A percentile compares a stretch with the other conserved stretches of the same genome.
These are phyloP conservation scores for Liolophura sinensis DNA, from an alignment of 1,140 invertebrate genomes.

Conservation along the genomic window DNA sequence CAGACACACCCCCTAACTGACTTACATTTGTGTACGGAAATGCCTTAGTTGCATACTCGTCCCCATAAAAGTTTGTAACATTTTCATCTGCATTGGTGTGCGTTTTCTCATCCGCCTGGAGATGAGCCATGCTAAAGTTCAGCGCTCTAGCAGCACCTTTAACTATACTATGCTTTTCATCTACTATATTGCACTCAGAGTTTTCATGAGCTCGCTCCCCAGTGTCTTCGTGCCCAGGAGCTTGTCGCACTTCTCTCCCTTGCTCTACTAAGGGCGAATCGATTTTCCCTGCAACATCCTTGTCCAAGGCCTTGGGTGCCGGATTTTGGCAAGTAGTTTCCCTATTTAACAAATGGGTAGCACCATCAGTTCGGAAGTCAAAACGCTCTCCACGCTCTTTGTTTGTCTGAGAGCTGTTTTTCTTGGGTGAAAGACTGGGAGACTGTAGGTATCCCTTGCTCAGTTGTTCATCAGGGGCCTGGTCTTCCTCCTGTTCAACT, in stretches of 20 bases:
- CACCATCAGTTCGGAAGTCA: background rate
- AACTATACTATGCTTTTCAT: conserved; percentile 7
- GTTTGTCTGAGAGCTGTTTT: conserved; percentile 3
- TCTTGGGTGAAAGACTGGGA: background rate
- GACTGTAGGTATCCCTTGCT: background rate
- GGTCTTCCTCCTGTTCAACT: conserved; percentile 7
- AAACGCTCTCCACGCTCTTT: background rate
- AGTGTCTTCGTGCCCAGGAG: conserved; percentile 14
- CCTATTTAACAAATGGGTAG: background rate
- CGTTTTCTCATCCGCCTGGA: conserved; percentile 51
- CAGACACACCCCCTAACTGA: conserved; percentile 48
- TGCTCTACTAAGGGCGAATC: too few relatives aligned
- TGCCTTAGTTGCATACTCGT: conserved; percentile 53
- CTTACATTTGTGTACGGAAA: conserved; percentile 56
- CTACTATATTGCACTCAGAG: conserved; percentile 13
- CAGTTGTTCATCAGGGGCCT: conserved; percentile 1
- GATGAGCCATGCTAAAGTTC: conserved; percentile 42
- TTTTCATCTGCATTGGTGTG: conserved; percentile 48
- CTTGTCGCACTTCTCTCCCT: background rate
- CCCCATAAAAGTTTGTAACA: conserved; percentile 28
- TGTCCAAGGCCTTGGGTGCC: background rate
- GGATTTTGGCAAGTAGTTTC: background rate
- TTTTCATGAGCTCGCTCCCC: conserved; percentile 27
- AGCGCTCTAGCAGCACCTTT: conserved; percentile 38
- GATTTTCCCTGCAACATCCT: conserved; percentile 2